A percentile compares a stretch with the other conserved stretches of the same genome.
Conservation (phyloP, 2,113 vertebrate genomes). For the Indicator indicator region DNA sequence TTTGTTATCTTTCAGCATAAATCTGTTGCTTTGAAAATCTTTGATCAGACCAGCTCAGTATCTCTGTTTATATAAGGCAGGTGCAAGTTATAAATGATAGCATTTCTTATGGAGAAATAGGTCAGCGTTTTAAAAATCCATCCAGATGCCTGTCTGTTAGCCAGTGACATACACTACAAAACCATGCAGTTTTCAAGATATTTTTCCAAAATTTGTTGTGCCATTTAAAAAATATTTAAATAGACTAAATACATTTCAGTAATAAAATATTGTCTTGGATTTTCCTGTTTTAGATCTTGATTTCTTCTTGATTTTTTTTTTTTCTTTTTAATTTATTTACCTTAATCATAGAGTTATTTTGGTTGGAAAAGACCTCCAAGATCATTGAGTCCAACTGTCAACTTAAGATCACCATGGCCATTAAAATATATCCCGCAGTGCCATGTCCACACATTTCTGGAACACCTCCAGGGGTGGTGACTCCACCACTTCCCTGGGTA, state of each 20-base stretch:
- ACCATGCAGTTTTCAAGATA: neutral
- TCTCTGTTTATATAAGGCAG: neutral
- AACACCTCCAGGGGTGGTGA: too few relatives aligned
- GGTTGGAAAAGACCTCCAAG: too few relatives aligned
- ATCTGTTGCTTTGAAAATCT: neutral
- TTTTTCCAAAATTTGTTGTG: neutral
- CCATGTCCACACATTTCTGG: too few relatives aligned
- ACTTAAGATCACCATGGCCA: too few relatives aligned
- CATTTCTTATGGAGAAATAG: neutral
- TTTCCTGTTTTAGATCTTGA: neutral
- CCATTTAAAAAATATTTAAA: neutral
- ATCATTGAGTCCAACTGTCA: too few relatives aligned
- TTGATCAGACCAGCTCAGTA: neutral
- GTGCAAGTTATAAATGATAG: neutral
- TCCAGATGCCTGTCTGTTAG: neutral
- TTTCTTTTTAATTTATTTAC: neutral
- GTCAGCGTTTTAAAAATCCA: neutral
- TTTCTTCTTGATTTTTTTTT: neutral
- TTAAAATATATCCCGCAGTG: too few relatives aligned
- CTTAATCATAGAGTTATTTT: neutral
- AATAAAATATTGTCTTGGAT: neutral
- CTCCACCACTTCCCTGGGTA: too few relatives aligned
- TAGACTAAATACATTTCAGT: neutral
- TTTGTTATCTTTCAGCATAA: neutral
- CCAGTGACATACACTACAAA: neutral